A percentile compares a stretch with the other conserved stretches of the same genome.
Conservation (phyloP, 2,113 vertebrate species). For the Orthonyx spaldingii region DNA sequence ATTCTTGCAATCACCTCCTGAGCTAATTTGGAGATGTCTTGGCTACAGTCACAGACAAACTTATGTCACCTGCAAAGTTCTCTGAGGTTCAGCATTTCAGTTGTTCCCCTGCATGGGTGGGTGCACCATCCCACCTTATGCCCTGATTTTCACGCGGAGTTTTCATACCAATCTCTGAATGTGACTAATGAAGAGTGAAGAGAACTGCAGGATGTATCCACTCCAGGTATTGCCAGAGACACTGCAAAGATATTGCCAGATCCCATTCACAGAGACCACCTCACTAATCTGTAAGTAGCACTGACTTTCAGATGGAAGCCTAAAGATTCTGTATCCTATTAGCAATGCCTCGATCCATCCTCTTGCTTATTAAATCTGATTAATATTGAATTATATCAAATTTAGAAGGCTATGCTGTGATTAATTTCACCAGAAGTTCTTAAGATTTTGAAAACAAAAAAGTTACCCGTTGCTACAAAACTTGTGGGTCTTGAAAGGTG, state of each 20-base stretch:
- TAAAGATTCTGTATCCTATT: not conserved
- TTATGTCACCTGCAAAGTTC: not conserved
- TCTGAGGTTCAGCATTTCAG: not conserved
- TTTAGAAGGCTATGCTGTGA: not conserved
- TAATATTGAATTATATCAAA: not conserved
- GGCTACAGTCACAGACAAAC: not conserved
- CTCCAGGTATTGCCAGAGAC: not conserved
- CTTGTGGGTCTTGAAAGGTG: not conserved
- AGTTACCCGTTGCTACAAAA: not conserved
- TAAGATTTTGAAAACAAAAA: not conserved
- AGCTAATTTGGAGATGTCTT: not conserved
- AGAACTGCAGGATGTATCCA: not conserved
- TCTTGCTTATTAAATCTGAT: not conserved
- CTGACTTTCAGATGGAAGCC: not conserved
- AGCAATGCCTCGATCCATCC: not conserved
- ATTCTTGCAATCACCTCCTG: not conserved
- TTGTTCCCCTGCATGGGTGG: not conserved
- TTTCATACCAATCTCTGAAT: not conserved
- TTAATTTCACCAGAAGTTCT: not conserved
- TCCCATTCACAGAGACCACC: not conserved
- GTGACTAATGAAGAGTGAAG: not conserved
- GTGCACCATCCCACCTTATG: not conserved
- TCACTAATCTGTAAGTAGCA: not conserved
- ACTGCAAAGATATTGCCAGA: not conserved
- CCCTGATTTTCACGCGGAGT: not conserved